phyloP scores from a whole-genome alignment of 2,113 vertebrate species.

The Lontra canadensis region DNA sequence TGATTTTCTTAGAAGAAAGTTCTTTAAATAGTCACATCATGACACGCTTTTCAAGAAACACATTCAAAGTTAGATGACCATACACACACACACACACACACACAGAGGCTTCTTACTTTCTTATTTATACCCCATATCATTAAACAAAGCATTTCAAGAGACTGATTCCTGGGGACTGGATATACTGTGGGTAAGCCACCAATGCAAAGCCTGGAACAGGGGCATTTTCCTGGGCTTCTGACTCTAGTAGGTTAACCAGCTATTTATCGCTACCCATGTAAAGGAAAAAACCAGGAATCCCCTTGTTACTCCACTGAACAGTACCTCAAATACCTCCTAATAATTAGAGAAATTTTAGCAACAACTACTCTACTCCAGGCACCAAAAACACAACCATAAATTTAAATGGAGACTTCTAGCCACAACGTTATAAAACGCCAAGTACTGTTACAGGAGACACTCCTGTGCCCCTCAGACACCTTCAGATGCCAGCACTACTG shows the following conservation, averaged over 20 bases:
- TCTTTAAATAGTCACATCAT: background rate
- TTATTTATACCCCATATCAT: background rate
- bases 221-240: background rate
- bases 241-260: background rate
- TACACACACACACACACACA: too few species aligned
- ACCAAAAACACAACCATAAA: background rate
- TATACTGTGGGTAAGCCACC: background rate
- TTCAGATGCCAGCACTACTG: background rate
- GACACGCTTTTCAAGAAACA: background rate
- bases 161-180: too few species aligned
- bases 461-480: background rate
- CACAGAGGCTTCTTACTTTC: background rate
- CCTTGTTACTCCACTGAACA: background rate
- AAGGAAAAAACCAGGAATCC: background rate
- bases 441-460: accelerated
- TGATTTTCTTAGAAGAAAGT: background rate
- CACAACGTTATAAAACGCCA: background rate
- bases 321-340: background rate
- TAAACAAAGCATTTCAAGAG: background rate
- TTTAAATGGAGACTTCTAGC: background rate
- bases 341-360: background rate
- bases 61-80: background rate
- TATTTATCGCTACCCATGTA: background rate
- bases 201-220: background rate
- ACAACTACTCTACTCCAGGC: background rate